Evolutionary conservation across 2,888 invertebrate genomes (phyloP).

Genomic region (Sarcophaga rosellei): DNA sequence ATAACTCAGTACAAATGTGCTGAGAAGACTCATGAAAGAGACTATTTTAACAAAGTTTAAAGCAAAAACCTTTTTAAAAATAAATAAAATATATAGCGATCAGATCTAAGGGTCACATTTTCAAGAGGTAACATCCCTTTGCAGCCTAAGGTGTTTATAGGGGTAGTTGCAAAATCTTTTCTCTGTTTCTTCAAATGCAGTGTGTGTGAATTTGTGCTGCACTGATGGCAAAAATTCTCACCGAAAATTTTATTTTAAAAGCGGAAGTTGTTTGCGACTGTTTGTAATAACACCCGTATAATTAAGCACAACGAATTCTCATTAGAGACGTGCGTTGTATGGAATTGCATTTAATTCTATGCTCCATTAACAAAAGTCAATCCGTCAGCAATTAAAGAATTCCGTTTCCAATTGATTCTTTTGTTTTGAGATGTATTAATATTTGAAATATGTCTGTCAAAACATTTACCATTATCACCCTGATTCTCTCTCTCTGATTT

Average conservation of each 20-base stretch:
- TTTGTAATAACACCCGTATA: constrained; percentile 67
- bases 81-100: background rate
- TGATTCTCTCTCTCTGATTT: constrained; percentile 43
- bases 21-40: background rate
- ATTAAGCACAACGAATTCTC: constrained; percentile 67
- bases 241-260: constrained; percentile 9
- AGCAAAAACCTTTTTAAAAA: background rate
- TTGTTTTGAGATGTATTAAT: constrained; percentile 47
- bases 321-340: constrained; percentile 57
- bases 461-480: constrained; percentile 59
- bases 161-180: constrained; percentile 44
- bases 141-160: constrained; percentile 11
- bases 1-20: background rate
- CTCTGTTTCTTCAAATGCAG: background rate
- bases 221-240: constrained; percentile 60
- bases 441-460: constrained; percentile 67
- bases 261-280: constrained; percentile 59
- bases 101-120: constrained; percentile 49
- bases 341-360: background rate
- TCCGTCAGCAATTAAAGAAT: background rate
- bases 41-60: background rate
- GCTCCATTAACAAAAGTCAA: background rate
- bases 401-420: constrained; percentile 39
- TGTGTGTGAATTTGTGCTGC: constrained; percentile 43
- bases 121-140: constrained; percentile 57